phyloP scores from a whole-genome alignment of 1,140 invertebrate genomes.

The Zaprionus kolodkinae region DNA sequence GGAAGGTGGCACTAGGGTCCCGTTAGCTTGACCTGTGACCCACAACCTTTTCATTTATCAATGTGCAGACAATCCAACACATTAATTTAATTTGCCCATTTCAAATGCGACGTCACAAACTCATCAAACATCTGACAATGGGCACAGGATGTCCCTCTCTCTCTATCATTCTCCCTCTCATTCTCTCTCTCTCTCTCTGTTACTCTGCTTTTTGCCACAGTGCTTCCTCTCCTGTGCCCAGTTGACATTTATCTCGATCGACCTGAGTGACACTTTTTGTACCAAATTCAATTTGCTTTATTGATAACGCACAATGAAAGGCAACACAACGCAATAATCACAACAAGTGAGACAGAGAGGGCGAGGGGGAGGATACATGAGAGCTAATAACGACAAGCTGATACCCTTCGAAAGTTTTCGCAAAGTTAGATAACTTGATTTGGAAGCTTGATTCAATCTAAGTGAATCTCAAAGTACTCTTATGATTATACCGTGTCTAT shows the following conservation, averaged over 20 bases:
- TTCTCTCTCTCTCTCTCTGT: constrained; percentile 2
- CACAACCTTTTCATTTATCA: constrained; percentile 76
- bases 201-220: neutral
- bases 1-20: neutral
- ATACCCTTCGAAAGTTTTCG: neutral
- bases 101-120: constrained; percentile 32
- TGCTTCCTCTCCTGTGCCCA: constrained; percentile 10
- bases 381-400: neutral
- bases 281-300: constrained; percentile 80
- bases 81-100: constrained; percentile 68
- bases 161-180: constrained; percentile 9
- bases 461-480: neutral
- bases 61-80: constrained; percentile 49
- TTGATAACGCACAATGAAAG: constrained; percentile 71
- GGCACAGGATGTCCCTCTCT: neutral
- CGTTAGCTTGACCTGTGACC: constrained; percentile 36
- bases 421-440: neutral
- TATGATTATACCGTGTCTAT: neutral
- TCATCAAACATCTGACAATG: constrained; percentile 63
- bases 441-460: neutral
- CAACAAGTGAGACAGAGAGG: constrained; percentile 20
- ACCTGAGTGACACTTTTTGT: constrained; percentile 74
- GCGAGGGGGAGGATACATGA: neutral
- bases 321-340: constrained; percentile 57
- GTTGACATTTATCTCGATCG: constrained; percentile 77